Percentiles rank a stretch among this genome's conserved stretches.
Evolutionary conservation across 1,140 invertebrate species (phyloP).

Genomic region (Oedothorax gibbosus): DNA sequence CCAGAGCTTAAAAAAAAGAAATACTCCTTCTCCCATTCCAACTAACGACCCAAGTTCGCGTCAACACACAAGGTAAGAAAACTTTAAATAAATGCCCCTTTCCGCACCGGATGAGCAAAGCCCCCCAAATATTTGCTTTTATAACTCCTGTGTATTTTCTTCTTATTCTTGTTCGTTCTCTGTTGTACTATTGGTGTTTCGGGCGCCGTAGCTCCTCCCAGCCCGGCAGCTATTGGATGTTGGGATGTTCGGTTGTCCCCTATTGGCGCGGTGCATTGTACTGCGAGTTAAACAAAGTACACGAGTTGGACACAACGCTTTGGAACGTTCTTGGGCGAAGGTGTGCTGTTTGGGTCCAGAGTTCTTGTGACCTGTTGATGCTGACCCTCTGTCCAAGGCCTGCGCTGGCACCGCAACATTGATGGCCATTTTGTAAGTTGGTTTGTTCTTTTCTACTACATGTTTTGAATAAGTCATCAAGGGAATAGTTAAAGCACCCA

Average conservation of each 20-base stretch:
- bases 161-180: conserved; percentile 27
- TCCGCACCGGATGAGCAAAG: conserved; percentile 13
- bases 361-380: conserved; percentile 41
- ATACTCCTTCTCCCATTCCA: not conserved
- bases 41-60: conserved; percentile 1
- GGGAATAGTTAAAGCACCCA: not conserved
- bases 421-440: conserved; percentile 54
- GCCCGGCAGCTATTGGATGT: conserved; percentile 5
- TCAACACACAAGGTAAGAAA: conserved; percentile 26
- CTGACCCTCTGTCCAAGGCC: conserved; percentile 7
- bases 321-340: no score
- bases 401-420: conserved; percentile 8
- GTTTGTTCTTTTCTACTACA: not conserved
- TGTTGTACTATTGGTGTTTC: conserved; percentile 30
- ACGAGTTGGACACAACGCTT: conserved; percentile 19
- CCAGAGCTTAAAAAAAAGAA: not conserved
- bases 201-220: conserved; percentile 15
- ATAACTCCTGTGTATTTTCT: conserved; percentile 29
- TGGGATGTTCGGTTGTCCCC: not conserved
- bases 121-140: conserved; percentile 6
- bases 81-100: conserved; percentile 36
- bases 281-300: conserved; percentile 50
- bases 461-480: not conserved
- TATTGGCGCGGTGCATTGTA: conserved; percentile 46
- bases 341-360: not conserved